Conservation (phyloP, 2,113 vertebrate genomes). For the Gadus chalcogrammus region DNA sequence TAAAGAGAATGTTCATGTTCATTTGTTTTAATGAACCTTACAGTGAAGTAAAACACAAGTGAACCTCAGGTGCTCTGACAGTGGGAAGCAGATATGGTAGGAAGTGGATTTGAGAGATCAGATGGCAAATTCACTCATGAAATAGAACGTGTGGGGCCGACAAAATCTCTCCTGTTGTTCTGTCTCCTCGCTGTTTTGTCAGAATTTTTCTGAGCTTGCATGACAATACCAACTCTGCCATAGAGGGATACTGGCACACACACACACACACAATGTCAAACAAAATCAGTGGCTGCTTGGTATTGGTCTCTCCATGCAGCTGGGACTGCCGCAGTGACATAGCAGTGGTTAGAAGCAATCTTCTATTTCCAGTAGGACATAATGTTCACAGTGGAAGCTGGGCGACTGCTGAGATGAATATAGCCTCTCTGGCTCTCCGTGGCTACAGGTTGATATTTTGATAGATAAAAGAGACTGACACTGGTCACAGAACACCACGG, state of each 20-base stretch:
- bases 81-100: background rate
- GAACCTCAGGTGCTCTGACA: background rate
- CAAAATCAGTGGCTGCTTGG: background rate
- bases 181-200: slow-evolving; percentile 19
- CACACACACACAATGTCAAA: background rate
- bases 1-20: background rate
- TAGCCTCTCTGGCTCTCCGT: background rate
- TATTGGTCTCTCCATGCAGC: slow-evolving; percentile 1
- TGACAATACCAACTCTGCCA: slow-evolving; percentile 20
- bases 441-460: slow-evolving; percentile 9
- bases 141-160: slow-evolving; percentile 1
- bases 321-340: slow-evolving; percentile 18
- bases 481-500: slow-evolving; percentile 8
- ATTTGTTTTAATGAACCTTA: background rate
- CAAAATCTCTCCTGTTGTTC: slow-evolving; percentile 5
- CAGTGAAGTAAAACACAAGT: background rate
- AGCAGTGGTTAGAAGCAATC: slow-evolving; percentile 24
- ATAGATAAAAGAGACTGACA: background rate
- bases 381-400: slow-evolving; percentile 1
- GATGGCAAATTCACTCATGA: slow-evolving; percentile 19
- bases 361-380: slow-evolving; percentile 17
- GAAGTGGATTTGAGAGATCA: background rate
- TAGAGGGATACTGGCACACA: background rate
- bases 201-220: slow-evolving; percentile 29
- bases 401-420: slow-evolving; percentile 26